These are phyloP conservation scores for Florisuga fusca DNA, from an alignment of 2,797 vertebrate species.

Conservation along the genomic window DNA sequence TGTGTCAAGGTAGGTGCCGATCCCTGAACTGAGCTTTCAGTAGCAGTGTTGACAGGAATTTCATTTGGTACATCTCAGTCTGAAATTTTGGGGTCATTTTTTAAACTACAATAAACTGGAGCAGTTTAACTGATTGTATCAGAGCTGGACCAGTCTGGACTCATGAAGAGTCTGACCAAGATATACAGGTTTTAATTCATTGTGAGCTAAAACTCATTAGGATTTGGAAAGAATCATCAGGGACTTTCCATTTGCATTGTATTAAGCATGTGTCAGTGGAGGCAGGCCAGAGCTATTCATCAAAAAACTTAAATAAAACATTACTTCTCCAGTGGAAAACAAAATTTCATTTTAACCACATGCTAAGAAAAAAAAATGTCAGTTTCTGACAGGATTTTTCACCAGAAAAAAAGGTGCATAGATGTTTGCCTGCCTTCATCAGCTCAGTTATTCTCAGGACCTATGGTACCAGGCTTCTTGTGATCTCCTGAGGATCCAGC, in stretches of 20 bases:
- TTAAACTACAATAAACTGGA: background rate
- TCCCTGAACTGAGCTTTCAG: background rate
- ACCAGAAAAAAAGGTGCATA: background rate
- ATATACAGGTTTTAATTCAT: background rate
- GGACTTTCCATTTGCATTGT: background rate
- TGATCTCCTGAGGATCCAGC: slow-evolving; percentile 44
- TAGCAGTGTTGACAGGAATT: background rate
- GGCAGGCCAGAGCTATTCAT: background rate
- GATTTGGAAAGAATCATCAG: background rate
- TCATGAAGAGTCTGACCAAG: background rate
- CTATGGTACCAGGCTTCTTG: slow-evolving; percentile 47
- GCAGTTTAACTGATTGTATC: background rate
- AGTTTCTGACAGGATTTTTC: slow-evolving; percentile 47
- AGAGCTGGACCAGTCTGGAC: background rate
- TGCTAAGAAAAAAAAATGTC: background rate
- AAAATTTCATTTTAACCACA: background rate
- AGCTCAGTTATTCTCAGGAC: slow-evolving; percentile 38
- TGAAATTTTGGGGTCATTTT: background rate
- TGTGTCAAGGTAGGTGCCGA: background rate
- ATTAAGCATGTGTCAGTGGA: background rate
- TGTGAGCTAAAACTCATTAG: background rate
- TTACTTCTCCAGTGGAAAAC: slow-evolving; percentile 5
- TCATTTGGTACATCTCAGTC: background rate
- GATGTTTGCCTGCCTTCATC: slow-evolving; percentile 28
- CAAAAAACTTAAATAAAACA: slow-evolving; percentile 36